Evolutionary conservation across 2,888 invertebrate genomes (phyloP), one percentile per base, ranked within the genome.

Genomic region (Torymus aiolomorphi): DNA sequence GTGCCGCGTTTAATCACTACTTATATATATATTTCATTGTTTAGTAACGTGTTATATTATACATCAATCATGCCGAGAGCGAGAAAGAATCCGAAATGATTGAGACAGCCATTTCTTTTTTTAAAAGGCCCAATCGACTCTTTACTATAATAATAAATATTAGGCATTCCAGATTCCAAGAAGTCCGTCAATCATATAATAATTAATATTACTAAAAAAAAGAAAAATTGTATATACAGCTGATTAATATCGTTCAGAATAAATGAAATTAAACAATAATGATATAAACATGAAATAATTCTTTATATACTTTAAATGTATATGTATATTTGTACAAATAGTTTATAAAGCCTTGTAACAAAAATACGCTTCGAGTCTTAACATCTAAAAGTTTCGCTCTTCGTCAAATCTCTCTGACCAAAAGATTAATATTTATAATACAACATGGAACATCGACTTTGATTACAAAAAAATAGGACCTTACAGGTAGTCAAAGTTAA

Each of bases 81-180:
- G 70, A 77, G 31, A 69, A 71, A 66, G 51, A 74, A 73, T 77
- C 59, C 67, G 59, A 76, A 80, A 73, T 80, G 86, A 89, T 88
- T 88, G 88, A 88, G 88, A 87, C 87, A 88, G 82, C 87, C 86
- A 84, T 79, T 87, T 86, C 84, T 81, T 20, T 20, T n/a, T 67
- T 66, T 78, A 75, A 81, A 83, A 77, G 82, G 83, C 84, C 84
- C 82, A 84, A 84, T 84, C 83, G 80, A 84, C 82, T 85, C 83
- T 81, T 82, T 84, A 84, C 83, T 80, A 80, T 59, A 51, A 67
- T 77, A 84, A 88, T 88, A 85, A 88, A 84, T 87, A 87, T 88
- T 88, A 89, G 88, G 87, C 88, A 89, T 89, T 89, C 89, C 89
- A 88, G 83, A 87, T 87, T 83, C 84, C 83, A 87, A 86, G 81